phyloP scores from a whole-genome alignment of 2,888 invertebrate genomes.

The Hybos culiciformis region DNA sequence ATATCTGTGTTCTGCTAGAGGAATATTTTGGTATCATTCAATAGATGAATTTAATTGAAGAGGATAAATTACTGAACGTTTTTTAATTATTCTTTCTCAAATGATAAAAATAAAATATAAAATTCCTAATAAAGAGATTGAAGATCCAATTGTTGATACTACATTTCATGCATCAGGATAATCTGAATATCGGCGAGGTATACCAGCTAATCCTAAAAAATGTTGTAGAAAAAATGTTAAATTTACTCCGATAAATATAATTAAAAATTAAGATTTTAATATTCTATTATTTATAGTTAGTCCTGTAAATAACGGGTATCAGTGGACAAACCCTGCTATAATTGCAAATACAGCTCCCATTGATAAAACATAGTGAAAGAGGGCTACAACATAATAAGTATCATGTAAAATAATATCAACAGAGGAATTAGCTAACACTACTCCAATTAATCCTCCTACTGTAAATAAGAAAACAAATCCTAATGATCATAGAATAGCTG shows the following conservation, averaged over 20 bases:
- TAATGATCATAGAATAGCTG: conserved; percentile 49
- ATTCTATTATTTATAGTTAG: conserved; percentile 42
- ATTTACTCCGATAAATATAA: conserved; percentile 64
- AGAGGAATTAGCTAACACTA: conserved; percentile 54
- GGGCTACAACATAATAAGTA: conserved; percentile 73
- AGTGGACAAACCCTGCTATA: conserved; percentile 57
- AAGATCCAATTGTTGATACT: conserved; percentile 51
- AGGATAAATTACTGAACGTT: conserved; percentile 39
- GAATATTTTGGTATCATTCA: conserved; percentile 46
- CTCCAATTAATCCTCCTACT: conserved; percentile 55
- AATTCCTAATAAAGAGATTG: conserved; percentile 45
- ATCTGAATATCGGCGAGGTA: conserved; percentile 64
- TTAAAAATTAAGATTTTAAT: conserved; percentile 55
- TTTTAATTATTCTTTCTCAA: conserved; percentile 44
- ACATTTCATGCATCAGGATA: conserved; percentile 60
- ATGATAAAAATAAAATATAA: conserved; percentile 47
- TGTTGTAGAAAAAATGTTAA: conserved; percentile 70
- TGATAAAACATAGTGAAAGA: conserved; percentile 69
- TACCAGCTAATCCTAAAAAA: conserved; percentile 54
- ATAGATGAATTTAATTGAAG: conserved; percentile 42
- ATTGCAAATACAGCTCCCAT: conserved; percentile 70
- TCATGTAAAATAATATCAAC: conserved; percentile 66
- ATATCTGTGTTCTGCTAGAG: conserved; percentile 46
- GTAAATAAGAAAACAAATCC: conserved; percentile 70
- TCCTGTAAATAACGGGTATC: conserved; percentile 55